A percentile compares a stretch with the other conserved stretches of the same genome.
These are phyloP conservation scores for Diarsia brunnea DNA, from an alignment of 2,888 invertebrate genomes.

Conservation along the genomic window DNA sequence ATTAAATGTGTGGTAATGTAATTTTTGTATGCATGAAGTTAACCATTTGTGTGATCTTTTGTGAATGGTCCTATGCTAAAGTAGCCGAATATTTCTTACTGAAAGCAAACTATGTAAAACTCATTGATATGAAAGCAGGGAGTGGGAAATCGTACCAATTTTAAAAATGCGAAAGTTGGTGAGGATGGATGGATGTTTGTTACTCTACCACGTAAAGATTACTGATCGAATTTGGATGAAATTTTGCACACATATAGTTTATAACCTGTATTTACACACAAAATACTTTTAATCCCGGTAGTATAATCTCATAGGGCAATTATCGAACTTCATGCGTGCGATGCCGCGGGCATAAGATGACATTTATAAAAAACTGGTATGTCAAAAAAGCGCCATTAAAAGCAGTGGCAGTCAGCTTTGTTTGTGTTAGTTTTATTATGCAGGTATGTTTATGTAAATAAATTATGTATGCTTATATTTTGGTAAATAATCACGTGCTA, in stretches of 20 bases:
- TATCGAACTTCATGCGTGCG: too few species aligned
- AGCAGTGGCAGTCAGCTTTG: not conserved
- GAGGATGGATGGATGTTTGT: too few species aligned
- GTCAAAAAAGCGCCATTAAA: slow-evolving; percentile 1
- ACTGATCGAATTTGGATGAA: too few species aligned
- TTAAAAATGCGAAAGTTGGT: too few species aligned
- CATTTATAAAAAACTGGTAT: not conserved
- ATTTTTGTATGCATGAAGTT: not conserved
- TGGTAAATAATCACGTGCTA: not conserved
- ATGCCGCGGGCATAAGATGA: too few species aligned
- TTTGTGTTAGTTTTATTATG: slow-evolving; percentile 15
- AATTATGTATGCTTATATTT: not conserved
- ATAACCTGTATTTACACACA: too few species aligned
- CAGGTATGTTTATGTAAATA: not conserved
- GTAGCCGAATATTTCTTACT: not conserved
- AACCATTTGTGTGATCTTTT: not conserved
- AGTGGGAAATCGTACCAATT: too few species aligned
- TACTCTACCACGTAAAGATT: too few species aligned
- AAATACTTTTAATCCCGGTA: too few species aligned
- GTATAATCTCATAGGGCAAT: too few species aligned
- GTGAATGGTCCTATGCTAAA: not conserved
- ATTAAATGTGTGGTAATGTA: slow-evolving; percentile 15
- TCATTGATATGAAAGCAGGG: too few species aligned
- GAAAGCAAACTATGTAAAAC: not conserved
- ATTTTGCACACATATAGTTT: too few species aligned